These are phyloP conservation scores for Dryocosmus kuriphilus DNA, from an alignment of 2,888 invertebrate species.

Conservation along the genomic window DNA sequence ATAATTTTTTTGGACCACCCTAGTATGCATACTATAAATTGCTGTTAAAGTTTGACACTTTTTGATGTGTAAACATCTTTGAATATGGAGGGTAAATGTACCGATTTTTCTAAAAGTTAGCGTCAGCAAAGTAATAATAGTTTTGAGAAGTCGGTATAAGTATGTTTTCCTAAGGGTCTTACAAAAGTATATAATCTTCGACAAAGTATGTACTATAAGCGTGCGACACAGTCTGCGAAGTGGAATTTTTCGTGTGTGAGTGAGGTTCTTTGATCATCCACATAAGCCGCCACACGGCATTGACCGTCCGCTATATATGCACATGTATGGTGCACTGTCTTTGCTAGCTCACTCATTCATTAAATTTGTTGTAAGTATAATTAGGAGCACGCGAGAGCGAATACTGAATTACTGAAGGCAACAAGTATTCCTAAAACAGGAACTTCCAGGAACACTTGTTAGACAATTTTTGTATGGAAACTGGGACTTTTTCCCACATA, in stretches of 20 bases:
- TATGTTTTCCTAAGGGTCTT: neutral
- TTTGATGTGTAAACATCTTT: too few relatives aligned
- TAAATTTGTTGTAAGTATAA: constrained; percentile 76
- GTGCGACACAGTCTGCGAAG: neutral
- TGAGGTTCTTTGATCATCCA: constrained; percentile 73
- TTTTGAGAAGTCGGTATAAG: neutral
- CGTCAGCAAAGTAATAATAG: too few relatives aligned
- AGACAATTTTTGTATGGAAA: too few relatives aligned
- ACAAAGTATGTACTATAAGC: too few relatives aligned
- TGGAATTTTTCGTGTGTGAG: constrained; percentile 57
- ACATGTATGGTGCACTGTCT: constrained; percentile 74
- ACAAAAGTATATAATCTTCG: neutral
- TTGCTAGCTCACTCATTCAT: constrained; percentile 76
- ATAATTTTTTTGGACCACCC: too few relatives aligned
- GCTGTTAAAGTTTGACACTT: too few relatives aligned
- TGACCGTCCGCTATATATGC: constrained; percentile 76
- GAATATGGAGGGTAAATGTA: too few relatives aligned
- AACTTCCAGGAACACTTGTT: neutral
- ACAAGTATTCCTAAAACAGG: neutral
- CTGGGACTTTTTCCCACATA: too few relatives aligned
- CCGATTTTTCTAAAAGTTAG: too few relatives aligned
- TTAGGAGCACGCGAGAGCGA: constrained; percentile 68
- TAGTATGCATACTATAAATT: too few relatives aligned
- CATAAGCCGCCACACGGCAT: constrained; percentile 76
- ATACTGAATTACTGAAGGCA: constrained; percentile 7